Percentiles rank a stretch among this genome's conserved stretches.
Evolutionary conservation across 2,797 vertebrate genomes (phyloP).

Genomic region (Schizopygopsis pylzovi): DNA sequence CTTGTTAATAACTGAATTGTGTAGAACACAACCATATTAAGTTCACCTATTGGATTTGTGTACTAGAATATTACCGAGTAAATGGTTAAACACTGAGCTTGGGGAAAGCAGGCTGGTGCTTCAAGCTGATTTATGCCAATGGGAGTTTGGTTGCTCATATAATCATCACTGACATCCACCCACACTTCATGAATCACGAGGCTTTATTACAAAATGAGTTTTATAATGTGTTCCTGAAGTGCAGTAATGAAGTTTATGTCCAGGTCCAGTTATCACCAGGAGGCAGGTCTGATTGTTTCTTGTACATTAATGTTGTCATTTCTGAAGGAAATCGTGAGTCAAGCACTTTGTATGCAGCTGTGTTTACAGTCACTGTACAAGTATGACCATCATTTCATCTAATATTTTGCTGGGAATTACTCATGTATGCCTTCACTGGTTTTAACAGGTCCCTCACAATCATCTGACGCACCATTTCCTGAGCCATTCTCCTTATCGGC

Average conservation of each 20-base stretch:
- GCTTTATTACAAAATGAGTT: neutral
- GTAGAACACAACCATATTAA: neutral
- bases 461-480: constrained; percentile 56
- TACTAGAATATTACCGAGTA: neutral
- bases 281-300: constrained; percentile 30
- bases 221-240: constrained; percentile 17
- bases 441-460: neutral
- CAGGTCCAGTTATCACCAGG: constrained; percentile 40
- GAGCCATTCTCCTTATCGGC: constrained; percentile 62
- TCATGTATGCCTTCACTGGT: neutral
- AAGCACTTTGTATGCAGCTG: neutral
- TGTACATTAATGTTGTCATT: constrained; percentile 37
- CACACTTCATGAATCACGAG: neutral
- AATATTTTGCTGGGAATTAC: neutral
- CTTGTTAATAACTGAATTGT: neutral
- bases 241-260: constrained; percentile 21
- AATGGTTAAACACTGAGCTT: neutral
- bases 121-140: constrained; percentile 1
- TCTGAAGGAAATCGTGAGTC: constrained; percentile 21
- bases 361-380: constrained; percentile 6
- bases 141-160: constrained; percentile 4
- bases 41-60: neutral
- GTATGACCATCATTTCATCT: neutral
- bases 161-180: constrained; percentile 1
- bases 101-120: neutral